Evolutionary conservation across 2,113 vertebrate species (phyloP).

Genomic region (Rhinolophus ferrumequinum): DNA sequence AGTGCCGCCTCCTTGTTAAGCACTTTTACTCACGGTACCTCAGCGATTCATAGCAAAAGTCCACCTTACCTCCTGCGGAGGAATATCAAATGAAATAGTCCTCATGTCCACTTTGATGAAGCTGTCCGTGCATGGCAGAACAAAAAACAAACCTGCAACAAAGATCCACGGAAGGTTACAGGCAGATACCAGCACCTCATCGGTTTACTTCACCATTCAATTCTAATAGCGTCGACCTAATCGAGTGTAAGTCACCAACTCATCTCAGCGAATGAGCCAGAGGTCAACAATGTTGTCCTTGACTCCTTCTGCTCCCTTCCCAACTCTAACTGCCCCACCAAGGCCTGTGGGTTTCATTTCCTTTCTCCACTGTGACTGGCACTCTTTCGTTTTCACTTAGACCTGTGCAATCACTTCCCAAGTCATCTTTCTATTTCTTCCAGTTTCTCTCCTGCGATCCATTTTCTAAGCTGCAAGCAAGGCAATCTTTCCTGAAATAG

Average conservation of each 20-base stretch:
- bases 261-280: background rate
- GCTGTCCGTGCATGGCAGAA: constrained; percentile 97
- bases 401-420: background rate
- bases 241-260: background rate
- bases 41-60: background rate
- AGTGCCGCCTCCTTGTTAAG: background rate
- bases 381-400: background rate
- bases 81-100: constrained; percentile 97
- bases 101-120: constrained; percentile 99
- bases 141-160: constrained; percentile 94
- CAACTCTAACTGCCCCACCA: no score
- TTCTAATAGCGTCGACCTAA: background rate
- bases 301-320: background rate
- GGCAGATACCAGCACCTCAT: fast-evolving
- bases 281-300: background rate
- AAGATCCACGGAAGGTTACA: background rate
- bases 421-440: background rate
- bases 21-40: background rate
- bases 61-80: constrained; percentile 94
- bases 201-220: background rate
- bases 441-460: background rate
- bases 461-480: background rate
- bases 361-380: background rate
- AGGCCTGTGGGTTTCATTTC: background rate
- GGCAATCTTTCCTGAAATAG: background rate